A percentile compares a stretch with the other conserved stretches of the same genome.
phyloP scores from a whole-genome alignment of 1,140 invertebrate species.

The Philotrypesis tridentata region DNA sequence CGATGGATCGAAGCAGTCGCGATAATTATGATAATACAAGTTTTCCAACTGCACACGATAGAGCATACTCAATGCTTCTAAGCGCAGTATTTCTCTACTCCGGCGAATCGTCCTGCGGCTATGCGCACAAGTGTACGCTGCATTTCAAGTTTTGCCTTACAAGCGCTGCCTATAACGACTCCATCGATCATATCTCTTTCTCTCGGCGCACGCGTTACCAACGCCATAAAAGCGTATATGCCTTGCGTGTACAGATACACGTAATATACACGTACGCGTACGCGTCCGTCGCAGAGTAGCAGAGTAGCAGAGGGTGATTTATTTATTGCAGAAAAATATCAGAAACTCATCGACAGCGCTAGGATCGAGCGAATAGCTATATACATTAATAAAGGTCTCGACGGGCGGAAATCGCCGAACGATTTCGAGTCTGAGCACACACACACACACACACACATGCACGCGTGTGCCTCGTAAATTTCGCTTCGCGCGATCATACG shows the following conservation, averaged over 20 bases:
- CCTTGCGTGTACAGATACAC: too few relatives aligned
- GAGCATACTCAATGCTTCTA: too few relatives aligned
- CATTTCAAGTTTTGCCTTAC: not conserved
- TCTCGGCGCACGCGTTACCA: not conserved
- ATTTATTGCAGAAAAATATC: slow-evolving; percentile 32
- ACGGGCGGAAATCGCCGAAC: slow-evolving; percentile 18
- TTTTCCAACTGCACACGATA: too few relatives aligned
- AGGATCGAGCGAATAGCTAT: not conserved
- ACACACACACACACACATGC: not conserved
- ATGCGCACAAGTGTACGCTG: not conserved
- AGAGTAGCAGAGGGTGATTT: too few relatives aligned
- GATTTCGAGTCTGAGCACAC: slow-evolving; percentile 33
- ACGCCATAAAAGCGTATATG: not conserved
- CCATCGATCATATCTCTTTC: slow-evolving; percentile 6
- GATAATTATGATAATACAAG: too few relatives aligned
- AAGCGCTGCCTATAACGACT: not conserved
- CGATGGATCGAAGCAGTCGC: too few relatives aligned
- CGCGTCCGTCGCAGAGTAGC: not conserved
- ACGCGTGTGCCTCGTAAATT: slow-evolving; percentile 60
- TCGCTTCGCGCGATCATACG: slow-evolving; percentile 56
- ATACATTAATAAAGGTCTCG: slow-evolving; percentile 36
- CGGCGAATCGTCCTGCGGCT: too few relatives aligned
- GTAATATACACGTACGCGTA: too few relatives aligned
- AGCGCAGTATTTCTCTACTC: too few relatives aligned
- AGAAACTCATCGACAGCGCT: not conserved